A percentile compares a stretch with the other conserved stretches of the same genome.
phyloP scores from a whole-genome alignment of 2,888 invertebrate species.

The Caenorhabditis sp. region DNA sequence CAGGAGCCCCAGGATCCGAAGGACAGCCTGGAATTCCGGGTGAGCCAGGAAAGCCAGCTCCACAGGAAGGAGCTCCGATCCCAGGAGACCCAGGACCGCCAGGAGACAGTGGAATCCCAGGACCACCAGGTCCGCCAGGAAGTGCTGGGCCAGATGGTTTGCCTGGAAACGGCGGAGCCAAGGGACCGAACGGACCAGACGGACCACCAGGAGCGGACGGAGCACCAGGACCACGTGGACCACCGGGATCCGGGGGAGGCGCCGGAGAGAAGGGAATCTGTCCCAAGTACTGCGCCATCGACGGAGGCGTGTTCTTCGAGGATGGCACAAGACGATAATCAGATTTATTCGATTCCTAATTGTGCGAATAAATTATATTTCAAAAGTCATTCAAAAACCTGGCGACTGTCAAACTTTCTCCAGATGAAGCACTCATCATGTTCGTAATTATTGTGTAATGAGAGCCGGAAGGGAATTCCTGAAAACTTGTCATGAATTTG shows the following conservation, averaged over 20 bases:
- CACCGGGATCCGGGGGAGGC: conserved; percentile 49
- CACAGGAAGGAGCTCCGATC: conserved; percentile 51
- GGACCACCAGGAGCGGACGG: conserved; percentile 56
- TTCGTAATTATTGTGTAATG: conserved; percentile 40
- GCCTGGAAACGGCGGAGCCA: conserved; percentile 50
- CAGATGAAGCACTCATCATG: background rate
- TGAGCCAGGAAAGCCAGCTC: conserved; percentile 58
- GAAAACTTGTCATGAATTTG: background rate
- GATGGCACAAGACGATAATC: conserved; percentile 64
- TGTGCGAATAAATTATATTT: background rate
- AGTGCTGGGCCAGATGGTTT: conserved; percentile 52
- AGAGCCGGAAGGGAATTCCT: background rate
- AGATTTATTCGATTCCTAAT: background rate
- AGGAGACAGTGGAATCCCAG: conserved; percentile 58
- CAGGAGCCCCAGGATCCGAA: conserved; percentile 48
- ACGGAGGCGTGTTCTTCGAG: conserved; percentile 72
- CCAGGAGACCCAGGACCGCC: conserved; percentile 61
- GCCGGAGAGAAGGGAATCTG: conserved; percentile 58
- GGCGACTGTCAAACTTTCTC: background rate
- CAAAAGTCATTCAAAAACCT: conserved; percentile 1
- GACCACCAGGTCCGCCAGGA: conserved; percentile 60
- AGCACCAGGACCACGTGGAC: conserved; percentile 49
- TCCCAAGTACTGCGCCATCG: conserved; percentile 67
- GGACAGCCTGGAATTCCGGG: conserved; percentile 58
- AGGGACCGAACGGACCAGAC: conserved; percentile 54